Percentiles rank a stretch among this genome's conserved stretches.
phyloP scores from a whole-genome alignment of 2,888 invertebrate species.

The Patella ulyssiponensis region DNA sequence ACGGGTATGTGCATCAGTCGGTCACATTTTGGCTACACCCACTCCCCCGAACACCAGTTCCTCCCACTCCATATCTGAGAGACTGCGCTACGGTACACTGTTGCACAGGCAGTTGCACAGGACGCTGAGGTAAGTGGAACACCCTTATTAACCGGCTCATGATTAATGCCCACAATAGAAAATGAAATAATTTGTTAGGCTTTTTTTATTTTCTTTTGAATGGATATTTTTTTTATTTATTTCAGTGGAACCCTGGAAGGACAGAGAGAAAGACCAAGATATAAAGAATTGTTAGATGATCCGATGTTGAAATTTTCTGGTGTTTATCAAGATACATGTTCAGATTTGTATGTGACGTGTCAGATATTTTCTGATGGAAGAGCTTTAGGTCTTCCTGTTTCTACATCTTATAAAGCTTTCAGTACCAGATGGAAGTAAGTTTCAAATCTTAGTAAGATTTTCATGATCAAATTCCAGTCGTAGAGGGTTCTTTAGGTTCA shows the following conservation, averaged over 20 bases:
- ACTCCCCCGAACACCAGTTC: too few relatives aligned
- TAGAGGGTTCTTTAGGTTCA: too few relatives aligned
- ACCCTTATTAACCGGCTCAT: too few relatives aligned
- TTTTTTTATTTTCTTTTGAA: too few relatives aligned
- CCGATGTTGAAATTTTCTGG: constrained; percentile 94
- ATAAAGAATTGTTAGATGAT: constrained; percentile 88
- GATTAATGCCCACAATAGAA: too few relatives aligned
- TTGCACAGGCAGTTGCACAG: too few relatives aligned
- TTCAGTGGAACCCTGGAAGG: constrained; percentile 93
- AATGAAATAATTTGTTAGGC: too few relatives aligned
- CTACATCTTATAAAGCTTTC: constrained; percentile 93
- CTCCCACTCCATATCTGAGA: too few relatives aligned
- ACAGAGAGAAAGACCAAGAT: constrained; percentile 86
- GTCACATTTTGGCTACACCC: too few relatives aligned
- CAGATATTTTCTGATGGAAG: constrained; percentile 86
- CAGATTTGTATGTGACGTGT: constrained; percentile 90
- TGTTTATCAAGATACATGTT: constrained; percentile 85
- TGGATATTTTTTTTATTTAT: constrained; percentile 44
- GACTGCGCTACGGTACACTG: not conserved
- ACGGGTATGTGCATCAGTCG: too few relatives aligned
- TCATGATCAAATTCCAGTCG: too few relatives aligned
- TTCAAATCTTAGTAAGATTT: not conserved
- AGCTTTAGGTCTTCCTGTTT: constrained; percentile 87
- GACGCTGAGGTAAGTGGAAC: too few relatives aligned
- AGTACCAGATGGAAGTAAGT: constrained; percentile 92